These are phyloP conservation scores for Coluber constrictor DNA, from an alignment of 2,797 vertebrate genomes.

Conservation along the genomic window DNA sequence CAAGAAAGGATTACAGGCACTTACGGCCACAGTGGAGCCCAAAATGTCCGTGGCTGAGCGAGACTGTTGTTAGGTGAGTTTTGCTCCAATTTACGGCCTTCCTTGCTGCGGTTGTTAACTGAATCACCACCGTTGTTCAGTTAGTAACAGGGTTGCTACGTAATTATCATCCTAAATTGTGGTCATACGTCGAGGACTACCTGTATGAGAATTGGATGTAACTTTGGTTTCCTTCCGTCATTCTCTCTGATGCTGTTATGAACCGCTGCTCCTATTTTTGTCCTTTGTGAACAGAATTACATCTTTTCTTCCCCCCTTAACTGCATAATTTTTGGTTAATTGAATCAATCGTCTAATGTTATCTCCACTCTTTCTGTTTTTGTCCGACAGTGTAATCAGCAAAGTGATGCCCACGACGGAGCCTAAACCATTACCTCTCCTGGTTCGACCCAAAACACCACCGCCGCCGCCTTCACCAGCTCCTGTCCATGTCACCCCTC, in stretches of 20 bases:
- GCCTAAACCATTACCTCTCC: slow-evolving; percentile 71
- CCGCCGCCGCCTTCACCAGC: slow-evolving; percentile 66
- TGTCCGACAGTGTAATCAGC: slow-evolving; percentile 82
- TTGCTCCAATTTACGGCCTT: neutral
- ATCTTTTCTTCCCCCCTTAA: neutral
- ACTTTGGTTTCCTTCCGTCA: neutral
- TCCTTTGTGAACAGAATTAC: neutral
- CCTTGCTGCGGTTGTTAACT: neutral
- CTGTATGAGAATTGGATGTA: neutral
- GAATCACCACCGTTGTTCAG: neutral
- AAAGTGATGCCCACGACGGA: slow-evolving; percentile 86
- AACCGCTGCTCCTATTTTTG: neutral
- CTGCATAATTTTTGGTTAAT: neutral
- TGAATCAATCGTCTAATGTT: neutral
- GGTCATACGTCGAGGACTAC: neutral
- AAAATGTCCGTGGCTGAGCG: no score
- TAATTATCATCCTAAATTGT: neutral
- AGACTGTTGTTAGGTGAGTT: no score
- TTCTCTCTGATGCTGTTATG: neutral
- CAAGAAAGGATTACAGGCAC: neutral
- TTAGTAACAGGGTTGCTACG: no score
- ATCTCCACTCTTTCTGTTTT: slow-evolving; percentile 14
- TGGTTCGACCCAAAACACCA: slow-evolving; percentile 72
- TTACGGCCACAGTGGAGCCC: no score
- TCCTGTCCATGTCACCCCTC: slow-evolving; percentile 69